Percentiles rank a stretch among this genome's conserved stretches.
Evolutionary conservation across 2,797 vertebrate species (phyloP).

Genomic region (Otolemur crassicaudatus): DNA sequence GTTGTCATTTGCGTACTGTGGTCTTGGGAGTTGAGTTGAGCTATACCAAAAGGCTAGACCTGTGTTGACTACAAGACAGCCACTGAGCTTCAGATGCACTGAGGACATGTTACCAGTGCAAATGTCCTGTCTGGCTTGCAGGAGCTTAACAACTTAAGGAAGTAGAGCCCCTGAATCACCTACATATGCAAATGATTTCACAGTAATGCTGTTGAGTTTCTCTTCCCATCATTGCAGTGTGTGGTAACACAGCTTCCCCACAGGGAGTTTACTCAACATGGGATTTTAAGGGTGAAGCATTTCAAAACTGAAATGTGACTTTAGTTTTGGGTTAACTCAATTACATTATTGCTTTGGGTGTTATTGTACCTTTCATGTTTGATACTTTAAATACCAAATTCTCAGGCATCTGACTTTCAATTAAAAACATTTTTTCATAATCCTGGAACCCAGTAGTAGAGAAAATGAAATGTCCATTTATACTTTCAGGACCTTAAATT

Average conservation of each 20-base stretch:
- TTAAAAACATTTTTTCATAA: slow-evolving; percentile 37
- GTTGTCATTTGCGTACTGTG: neutral
- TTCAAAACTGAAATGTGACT: slow-evolving; percentile 76
- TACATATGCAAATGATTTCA: slow-evolving; percentile 79
- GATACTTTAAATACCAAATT: slow-evolving; percentile 48
- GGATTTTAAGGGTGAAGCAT: slow-evolving; percentile 75
- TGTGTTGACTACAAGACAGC: neutral
- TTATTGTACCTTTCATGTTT: neutral
- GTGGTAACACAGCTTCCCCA: slow-evolving; percentile 63
- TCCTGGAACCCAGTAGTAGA: neutral
- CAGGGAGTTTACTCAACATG: slow-evolving; percentile 68
- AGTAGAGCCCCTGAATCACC: slow-evolving; percentile 55
- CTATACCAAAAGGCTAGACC: neutral
- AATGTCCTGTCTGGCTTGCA: neutral
- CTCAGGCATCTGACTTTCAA: neutral
- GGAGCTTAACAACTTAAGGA: slow-evolving; percentile 16
- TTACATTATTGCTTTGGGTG: slow-evolving; percentile 27
- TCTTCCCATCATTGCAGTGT: slow-evolving; percentile 74
- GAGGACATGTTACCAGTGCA: neutral
- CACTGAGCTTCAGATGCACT: neutral
- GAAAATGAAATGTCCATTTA: slow-evolving; percentile 21
- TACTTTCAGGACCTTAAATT: slow-evolving; percentile 11
- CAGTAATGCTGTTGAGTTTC: slow-evolving; percentile 34
- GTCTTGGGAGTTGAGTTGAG: neutral
- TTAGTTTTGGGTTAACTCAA: slow-evolving; percentile 65